Evolutionary conservation across 2,113 vertebrate species (phyloP), one percentile per base, ranked within the genome.

Genomic region (Pelusios castaneus): DNA sequence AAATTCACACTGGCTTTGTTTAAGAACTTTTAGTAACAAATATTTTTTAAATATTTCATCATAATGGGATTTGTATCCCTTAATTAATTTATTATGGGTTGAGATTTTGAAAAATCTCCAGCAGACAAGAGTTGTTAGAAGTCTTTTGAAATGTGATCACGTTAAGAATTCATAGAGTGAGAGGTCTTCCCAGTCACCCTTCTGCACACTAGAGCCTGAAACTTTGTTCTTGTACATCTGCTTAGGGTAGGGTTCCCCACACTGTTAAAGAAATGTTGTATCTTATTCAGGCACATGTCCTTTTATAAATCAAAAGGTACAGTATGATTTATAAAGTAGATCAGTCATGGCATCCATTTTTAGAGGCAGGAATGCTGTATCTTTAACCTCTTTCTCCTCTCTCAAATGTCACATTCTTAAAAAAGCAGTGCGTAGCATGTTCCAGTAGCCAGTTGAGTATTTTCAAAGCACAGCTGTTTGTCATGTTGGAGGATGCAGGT

Each of bases 41-140:
- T 52, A 29, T n/a, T 0, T 38, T 38, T n/a, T 0, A 9, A 1
- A 22, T 73, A 75, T 29, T 27, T 8, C 1, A 43, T 63, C 1
- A 1, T 0, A 38, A 4, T 25, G 0, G 16, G 47, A 38, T 0
- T 56, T n/a, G n/a, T 3, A 6, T 73, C 63, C 38, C 3, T 54
- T 11, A 83, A 29, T 10, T 7, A 0, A 1, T 0, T 1, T 0
- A 24, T 24, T 73, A 10, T 0, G 0, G 25, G n/a, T 1, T 38
- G 49, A n/a, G 29, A 2, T 67, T 34, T n/a, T 3, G 79, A 0
- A 45, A 43, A 67, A 67, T 67, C 60, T 60, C 34, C 47, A 49
- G 67, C 70, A 55, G 38, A 49, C 8, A 31, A 8, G 10, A 38
- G 13, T n/a, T n/a, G 60, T 67, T 67, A n/a, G 31, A 34, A 63